These are phyloP conservation scores for Actias luna DNA, from an alignment of 2,888 invertebrate species.

Conservation along the genomic window DNA sequence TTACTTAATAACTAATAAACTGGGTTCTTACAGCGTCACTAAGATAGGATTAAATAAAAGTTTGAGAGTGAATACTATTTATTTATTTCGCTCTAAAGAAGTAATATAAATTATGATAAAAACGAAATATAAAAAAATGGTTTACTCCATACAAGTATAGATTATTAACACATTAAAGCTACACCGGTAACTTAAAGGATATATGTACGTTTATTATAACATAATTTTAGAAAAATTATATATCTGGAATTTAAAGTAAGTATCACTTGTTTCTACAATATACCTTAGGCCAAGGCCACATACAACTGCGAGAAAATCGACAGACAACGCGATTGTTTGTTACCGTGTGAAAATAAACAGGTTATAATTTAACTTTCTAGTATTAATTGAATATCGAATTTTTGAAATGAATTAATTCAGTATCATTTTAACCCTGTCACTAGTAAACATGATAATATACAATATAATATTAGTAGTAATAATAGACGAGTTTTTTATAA, in stretches of 20 bases:
- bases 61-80: neutral
- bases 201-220: no score
- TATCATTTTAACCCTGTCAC: neutral
- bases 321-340: neutral
- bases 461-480: neutral
- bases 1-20: slow-evolving; percentile 18
- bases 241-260: neutral
- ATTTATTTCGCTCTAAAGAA: neutral
- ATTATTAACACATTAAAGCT: neutral
- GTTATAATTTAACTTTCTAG: neutral
- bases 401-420: neutral
- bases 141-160: neutral
- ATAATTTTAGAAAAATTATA: no score
- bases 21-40: neutral
- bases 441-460: neutral
- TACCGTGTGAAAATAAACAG: neutral
- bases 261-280: neutral
- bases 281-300: neutral
- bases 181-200: no score
- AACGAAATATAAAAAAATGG: neutral
- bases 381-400: neutral
- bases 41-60: neutral
- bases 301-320: neutral
- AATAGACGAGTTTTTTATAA: no score
- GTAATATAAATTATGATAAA: neutral